These are phyloP conservation scores for Apamea crenata DNA, from an alignment of 2,888 invertebrate species.

Conservation along the genomic window DNA sequence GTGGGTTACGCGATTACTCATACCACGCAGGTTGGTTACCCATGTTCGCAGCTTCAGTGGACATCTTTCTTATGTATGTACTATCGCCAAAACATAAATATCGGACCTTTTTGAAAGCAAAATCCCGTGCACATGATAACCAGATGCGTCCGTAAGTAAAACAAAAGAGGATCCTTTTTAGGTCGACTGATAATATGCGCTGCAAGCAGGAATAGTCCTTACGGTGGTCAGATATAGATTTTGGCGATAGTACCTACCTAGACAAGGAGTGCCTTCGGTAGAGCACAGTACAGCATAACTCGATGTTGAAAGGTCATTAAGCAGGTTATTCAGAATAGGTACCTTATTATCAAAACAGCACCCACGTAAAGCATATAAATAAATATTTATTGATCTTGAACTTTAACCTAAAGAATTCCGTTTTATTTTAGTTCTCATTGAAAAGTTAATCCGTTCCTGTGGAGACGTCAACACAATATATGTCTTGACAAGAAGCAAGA, in stretches of 20 bases:
- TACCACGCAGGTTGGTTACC: background rate
- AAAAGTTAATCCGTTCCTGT: conserved; percentile 91
- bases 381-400: background rate
- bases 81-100: too few relatives aligned
- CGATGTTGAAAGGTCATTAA: background rate
- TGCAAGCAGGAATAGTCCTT: too few relatives aligned
- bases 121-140: too few relatives aligned
- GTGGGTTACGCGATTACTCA: background rate
- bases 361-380: background rate
- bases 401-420: background rate
- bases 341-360: conserved; percentile 10
- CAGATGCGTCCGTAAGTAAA: too few relatives aligned
- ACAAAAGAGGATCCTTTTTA: too few relatives aligned
- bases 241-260: background rate
- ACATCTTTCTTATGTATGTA: background rate
- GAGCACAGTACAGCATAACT: background rate
- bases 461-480: conserved; percentile 90
- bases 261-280: background rate
- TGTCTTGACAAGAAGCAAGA: conserved; percentile 91
- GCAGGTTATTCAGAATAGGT: background rate
- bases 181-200: too few relatives aligned
- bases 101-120: too few relatives aligned
- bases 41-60: background rate
- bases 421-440: conserved; percentile 88
- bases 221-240: too few relatives aligned